A percentile compares a stretch with the other conserved stretches of the same genome.
phyloP scores from a whole-genome alignment of 2,797 vertebrate genomes.

The Rhinophrynus dorsalis region DNA sequence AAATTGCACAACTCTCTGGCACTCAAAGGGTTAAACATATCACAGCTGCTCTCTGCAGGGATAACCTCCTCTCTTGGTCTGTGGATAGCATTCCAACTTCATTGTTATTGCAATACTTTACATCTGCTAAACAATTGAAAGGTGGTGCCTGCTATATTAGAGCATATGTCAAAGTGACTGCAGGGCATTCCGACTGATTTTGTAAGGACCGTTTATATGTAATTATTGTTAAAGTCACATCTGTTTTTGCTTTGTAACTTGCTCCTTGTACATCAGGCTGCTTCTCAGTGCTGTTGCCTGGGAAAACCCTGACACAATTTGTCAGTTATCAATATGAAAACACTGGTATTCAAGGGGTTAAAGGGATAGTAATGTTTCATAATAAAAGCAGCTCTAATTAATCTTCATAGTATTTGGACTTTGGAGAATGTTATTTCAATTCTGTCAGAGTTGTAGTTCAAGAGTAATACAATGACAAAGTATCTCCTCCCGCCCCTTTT shows the following conservation, averaged over 20 bases:
- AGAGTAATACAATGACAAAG: too few species aligned
- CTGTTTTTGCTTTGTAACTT: slow-evolving; percentile 41
- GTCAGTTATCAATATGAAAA: slow-evolving; percentile 28
- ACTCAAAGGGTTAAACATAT: not conserved
- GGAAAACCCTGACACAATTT: slow-evolving; percentile 25
- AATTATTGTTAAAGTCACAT: slow-evolving; percentile 51
- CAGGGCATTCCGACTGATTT: slow-evolving; percentile 48
- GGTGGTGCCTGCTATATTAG: slow-evolving; percentile 46
- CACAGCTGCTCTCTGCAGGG: slow-evolving; percentile 2
- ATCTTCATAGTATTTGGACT: too few species aligned
- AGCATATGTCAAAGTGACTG: slow-evolving; percentile 50
- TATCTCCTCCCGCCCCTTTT: too few species aligned
- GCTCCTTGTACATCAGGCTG: slow-evolving; percentile 38
- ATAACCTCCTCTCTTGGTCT: slow-evolving; percentile 9
- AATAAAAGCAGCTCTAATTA: too few species aligned
- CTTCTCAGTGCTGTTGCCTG: slow-evolving; percentile 12
- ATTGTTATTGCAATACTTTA: slow-evolving; percentile 44
- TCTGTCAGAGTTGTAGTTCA: too few species aligned
- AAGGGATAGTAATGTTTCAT: too few species aligned
- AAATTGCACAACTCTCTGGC: too few species aligned
- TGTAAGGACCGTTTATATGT: slow-evolving; percentile 50
- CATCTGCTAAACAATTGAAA: slow-evolving; percentile 47
- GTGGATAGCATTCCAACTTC: slow-evolving; percentile 18
- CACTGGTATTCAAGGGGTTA: too few species aligned
- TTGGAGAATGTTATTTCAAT: too few species aligned